Evolutionary conservation across 2,113 vertebrate genomes (phyloP).

Genomic region (Coreoperca whiteheadi): DNA sequence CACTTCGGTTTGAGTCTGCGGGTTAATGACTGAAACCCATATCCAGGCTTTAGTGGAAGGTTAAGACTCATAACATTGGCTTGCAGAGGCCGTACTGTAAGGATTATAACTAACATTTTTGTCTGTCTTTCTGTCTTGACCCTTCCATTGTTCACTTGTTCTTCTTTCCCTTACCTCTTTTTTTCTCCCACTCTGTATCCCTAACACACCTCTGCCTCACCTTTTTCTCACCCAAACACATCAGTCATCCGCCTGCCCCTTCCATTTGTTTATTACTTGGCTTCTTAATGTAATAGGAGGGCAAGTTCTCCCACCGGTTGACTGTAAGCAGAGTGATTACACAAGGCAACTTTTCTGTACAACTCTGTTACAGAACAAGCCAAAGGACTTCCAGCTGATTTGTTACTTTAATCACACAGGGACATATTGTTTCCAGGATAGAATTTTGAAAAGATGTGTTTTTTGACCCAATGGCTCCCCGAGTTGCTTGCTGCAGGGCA

Average conservation of each 20-base stretch:
- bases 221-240: not conserved
- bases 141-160: constrained; percentile 6
- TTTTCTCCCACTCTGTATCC: not conserved
- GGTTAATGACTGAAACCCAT: constrained; percentile 65
- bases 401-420: constrained; percentile 64
- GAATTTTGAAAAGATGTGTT: constrained; percentile 48
- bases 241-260: constrained; percentile 9
- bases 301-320: constrained; percentile 12
- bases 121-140: constrained; percentile 12
- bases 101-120: constrained; percentile 43
- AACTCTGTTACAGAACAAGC: constrained; percentile 26
- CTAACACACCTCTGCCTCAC: not conserved
- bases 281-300: constrained; percentile 52
- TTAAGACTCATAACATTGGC: constrained; percentile 57
- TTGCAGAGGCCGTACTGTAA: constrained; percentile 18
- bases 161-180: not conserved
- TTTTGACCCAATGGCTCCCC: constrained; percentile 45
- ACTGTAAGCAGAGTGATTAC: constrained; percentile 52
- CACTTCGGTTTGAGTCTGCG: constrained; percentile 32
- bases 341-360: constrained; percentile 28
- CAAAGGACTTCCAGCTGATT: constrained; percentile 49
- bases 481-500: constrained; percentile 59
- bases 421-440: constrained; percentile 66
- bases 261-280: constrained; percentile 66
- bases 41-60: constrained; percentile 53